A percentile compares a stretch with the other conserved stretches of the same genome.
These are phyloP conservation scores for Vombatus ursinus DNA, from an alignment of 2,113 vertebrate genomes.

Conservation along the genomic window DNA sequence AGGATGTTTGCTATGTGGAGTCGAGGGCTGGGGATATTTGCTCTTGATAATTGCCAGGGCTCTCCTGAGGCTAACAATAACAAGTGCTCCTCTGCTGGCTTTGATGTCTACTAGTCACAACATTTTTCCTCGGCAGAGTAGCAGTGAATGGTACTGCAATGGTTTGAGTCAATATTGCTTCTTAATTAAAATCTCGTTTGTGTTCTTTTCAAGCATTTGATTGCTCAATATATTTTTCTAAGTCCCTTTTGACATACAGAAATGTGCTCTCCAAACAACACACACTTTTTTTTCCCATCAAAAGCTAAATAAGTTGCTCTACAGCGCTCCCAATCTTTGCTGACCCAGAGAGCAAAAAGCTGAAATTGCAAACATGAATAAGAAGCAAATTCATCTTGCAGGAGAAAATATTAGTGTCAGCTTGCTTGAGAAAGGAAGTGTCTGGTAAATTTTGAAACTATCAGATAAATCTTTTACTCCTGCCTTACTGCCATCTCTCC, in stretches of 20 bases:
- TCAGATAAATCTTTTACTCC: background rate
- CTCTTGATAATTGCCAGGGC: background rate
- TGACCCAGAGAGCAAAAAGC: constrained; percentile 24
- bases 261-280: constrained; percentile 19
- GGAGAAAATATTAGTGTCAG: background rate
- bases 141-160: background rate
- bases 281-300: background rate
- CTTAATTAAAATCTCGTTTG: constrained; percentile 27
- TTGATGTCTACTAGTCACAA: background rate
- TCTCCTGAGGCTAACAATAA: background rate
- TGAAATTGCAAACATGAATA: constrained; percentile 28
- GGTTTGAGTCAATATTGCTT: background rate
- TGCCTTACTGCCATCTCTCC: background rate
- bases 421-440: background rate
- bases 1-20: background rate
- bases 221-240: background rate
- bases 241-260: background rate
- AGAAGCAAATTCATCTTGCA: background rate
- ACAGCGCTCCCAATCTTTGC: background rate
- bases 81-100: background rate
- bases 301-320: constrained; percentile 6
- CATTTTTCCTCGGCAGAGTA: background rate
- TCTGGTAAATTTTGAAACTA: background rate
- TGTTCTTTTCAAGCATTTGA: constrained; percentile 37
- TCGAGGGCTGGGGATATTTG: background rate